phyloP scores from a whole-genome alignment of 1,140 invertebrate species.

The Heliconius congener region DNA sequence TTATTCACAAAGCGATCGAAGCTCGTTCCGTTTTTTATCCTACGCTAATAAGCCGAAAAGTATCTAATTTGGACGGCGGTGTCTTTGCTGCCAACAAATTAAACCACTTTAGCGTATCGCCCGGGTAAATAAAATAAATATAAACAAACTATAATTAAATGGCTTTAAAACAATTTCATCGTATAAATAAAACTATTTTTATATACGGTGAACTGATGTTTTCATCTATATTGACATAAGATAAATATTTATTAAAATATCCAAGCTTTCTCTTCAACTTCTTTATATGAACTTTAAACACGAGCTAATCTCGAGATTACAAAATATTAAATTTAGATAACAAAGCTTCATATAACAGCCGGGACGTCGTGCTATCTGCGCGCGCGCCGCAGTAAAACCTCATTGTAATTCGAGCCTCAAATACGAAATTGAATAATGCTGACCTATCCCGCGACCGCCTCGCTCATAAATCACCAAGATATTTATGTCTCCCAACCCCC shows the following conservation, averaged over 20 bases:
- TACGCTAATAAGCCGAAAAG: constrained; percentile 79
- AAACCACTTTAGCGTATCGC: constrained; percentile 79
- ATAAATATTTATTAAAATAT: constrained; percentile 21
- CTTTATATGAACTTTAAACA: constrained; percentile 54
- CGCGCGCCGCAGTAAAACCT: constrained; percentile 75
- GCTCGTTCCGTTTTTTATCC: constrained; percentile 74
- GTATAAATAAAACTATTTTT: constrained; percentile 45
- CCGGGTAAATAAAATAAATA: constrained; percentile 72
- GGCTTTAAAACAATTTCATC: constrained; percentile 65
- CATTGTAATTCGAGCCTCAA: constrained; percentile 79
- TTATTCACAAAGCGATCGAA: constrained; percentile 77
- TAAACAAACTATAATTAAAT: constrained; percentile 79
- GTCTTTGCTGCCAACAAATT: constrained; percentile 79
- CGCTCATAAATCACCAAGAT: constrained; percentile 79
- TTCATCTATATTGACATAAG: constrained; percentile 17
- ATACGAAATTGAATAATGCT: constrained; percentile 82
- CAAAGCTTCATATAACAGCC: constrained; percentile 55
- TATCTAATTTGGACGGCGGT: constrained; percentile 77
- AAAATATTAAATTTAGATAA: constrained; percentile 67
- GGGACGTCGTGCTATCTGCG: constrained; percentile 69
- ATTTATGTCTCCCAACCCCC: constrained; percentile 77
- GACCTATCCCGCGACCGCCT: constrained; percentile 80
- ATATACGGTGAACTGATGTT: constrained; percentile 32
- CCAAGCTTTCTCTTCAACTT: constrained; percentile 32
- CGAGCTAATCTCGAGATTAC: constrained; percentile 57